phyloP scores from a whole-genome alignment of 2,797 vertebrate genomes.

The Cirrhinus mrigala region DNA sequence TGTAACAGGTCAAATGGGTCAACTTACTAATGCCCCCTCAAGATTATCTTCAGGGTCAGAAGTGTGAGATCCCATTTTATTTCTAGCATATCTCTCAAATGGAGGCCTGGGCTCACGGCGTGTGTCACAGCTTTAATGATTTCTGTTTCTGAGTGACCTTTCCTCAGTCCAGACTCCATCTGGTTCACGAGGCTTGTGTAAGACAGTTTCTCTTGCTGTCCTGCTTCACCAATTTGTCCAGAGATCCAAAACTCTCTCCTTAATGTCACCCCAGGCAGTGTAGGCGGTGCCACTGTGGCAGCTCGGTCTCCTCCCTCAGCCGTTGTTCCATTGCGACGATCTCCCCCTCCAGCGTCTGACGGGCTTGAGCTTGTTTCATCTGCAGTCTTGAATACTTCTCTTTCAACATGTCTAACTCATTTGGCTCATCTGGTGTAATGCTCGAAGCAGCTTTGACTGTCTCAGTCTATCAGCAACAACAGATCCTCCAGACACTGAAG shows the following conservation, averaged over 20 bases:
- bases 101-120: too few species aligned
- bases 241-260: background rate
- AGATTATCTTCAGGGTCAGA: too few species aligned
- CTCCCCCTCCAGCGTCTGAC: background rate
- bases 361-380: background rate
- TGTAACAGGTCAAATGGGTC: too few species aligned
- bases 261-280: background rate
- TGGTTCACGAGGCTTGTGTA: background rate
- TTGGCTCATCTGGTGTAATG: background rate
- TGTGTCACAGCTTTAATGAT: too few species aligned
- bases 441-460: background rate
- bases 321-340: background rate
- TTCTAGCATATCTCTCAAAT: too few species aligned
- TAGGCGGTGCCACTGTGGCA: background rate
- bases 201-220: background rate
- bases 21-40: too few species aligned
- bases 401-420: background rate
- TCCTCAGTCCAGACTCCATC: too few species aligned
- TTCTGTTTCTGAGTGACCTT: too few species aligned
- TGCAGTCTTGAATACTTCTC: background rate
- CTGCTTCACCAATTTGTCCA: conserved; percentile 1
- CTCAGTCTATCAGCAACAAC: background rate
- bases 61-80: too few species aligned
- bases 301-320: background rate
- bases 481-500: background rate